These are phyloP conservation scores for Rhineura floridana DNA, from an alignment of 2,113 vertebrate species.

Conservation along the genomic window DNA sequence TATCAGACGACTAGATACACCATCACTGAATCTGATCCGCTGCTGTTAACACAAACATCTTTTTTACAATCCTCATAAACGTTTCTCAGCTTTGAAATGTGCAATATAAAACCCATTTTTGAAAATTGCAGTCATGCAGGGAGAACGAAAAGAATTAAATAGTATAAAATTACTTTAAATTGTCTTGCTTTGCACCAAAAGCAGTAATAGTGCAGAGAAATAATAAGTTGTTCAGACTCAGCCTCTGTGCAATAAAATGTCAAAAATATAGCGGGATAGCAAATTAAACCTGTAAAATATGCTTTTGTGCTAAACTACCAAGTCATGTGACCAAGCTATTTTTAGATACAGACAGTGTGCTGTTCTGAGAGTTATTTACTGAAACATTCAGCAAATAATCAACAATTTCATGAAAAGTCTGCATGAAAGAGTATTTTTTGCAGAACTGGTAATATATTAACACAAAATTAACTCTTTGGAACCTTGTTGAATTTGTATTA, in stretches of 20 bases:
- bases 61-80: background rate
- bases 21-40: background rate
- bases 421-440: slow-evolving; percentile 33
- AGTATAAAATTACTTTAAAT: slow-evolving; percentile 32
- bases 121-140: slow-evolving; percentile 28
- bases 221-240: slow-evolving; percentile 59
- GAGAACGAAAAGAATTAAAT: slow-evolving; percentile 33
- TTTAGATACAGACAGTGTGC: slow-evolving; percentile 53
- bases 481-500: slow-evolving; percentile 30
- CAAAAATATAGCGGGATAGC: slow-evolving; percentile 58
- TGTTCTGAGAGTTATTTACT: slow-evolving; percentile 61
- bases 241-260: slow-evolving; percentile 50
- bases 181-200: slow-evolving; percentile 35
- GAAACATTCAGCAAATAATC: slow-evolving; percentile 59
- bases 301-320: slow-evolving; percentile 61
- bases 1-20: slow-evolving; percentile 24
- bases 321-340: slow-evolving; percentile 58
- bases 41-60: background rate
- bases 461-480: slow-evolving; percentile 55
- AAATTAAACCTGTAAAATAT: slow-evolving; percentile 73
- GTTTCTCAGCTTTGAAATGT: slow-evolving; percentile 11
- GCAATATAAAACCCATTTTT: slow-evolving; percentile 37
- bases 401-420: slow-evolving; percentile 53
- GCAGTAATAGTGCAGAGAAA: slow-evolving; percentile 40
- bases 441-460: slow-evolving; percentile 30